phyloP scores from a whole-genome alignment of 1,140 invertebrate species.

The Aphelenchoides fujianensis region DNA sequence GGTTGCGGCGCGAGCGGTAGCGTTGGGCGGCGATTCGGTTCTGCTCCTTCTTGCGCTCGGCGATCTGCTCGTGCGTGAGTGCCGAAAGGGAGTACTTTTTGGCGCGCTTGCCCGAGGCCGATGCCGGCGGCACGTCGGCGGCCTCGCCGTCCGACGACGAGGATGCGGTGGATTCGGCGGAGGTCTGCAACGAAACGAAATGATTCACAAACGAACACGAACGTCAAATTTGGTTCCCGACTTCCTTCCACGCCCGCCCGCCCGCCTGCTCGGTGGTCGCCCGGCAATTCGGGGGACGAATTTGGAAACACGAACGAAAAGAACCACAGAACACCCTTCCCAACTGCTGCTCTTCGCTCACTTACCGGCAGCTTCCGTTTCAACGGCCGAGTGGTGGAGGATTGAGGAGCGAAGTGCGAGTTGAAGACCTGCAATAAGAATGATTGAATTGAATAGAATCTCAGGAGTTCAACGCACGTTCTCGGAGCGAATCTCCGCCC shows the following conservation, averaged over 20 bases:
- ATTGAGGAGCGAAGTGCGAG: neutral
- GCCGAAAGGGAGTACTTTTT: constrained; percentile 46
- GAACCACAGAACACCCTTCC: too few relatives aligned
- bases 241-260: too few relatives aligned
- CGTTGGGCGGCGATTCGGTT: constrained; percentile 55
- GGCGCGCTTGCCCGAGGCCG: constrained; percentile 37
- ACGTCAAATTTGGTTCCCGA: too few relatives aligned
- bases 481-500: constrained; percentile 36
- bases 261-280: too few relatives aligned
- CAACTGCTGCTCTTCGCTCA: too few relatives aligned
- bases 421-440: constrained; percentile 10
- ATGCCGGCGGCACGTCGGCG: neutral
- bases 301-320: too few relatives aligned
- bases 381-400: neutral
- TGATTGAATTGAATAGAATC: constrained; percentile 3
- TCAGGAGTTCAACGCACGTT: constrained; percentile 18
- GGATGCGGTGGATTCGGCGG: too few relatives aligned
- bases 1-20: constrained; percentile 37
- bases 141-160: constrained; percentile 20
- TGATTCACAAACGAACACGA: too few relatives aligned
- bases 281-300: too few relatives aligned
- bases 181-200: too few relatives aligned
- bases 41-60: constrained; percentile 56
- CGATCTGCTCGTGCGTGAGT: constrained; percentile 41
- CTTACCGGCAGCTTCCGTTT: constrained; percentile 4